These are phyloP conservation scores for Stichodactyla mertensii DNA, from an alignment of 64 coral and sea anemone species.

Conservation along the genomic window DNA sequence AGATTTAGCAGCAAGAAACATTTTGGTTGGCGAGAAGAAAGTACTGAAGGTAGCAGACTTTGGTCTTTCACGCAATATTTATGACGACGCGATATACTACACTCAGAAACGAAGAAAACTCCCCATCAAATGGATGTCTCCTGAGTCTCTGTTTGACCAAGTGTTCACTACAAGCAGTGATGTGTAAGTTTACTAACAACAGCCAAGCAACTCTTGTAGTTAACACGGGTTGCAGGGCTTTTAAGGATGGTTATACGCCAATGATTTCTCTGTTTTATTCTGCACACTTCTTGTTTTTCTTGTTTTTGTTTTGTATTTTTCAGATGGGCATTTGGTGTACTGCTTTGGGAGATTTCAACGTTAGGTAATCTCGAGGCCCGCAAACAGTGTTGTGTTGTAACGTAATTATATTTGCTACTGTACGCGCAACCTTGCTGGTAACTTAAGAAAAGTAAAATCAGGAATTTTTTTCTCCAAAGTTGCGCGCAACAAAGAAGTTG, in stretches of 20 bases:
- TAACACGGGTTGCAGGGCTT: too few relatives aligned
- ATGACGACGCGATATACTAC: background rate
- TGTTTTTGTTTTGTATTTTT: background rate
- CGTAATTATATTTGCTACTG: too few relatives aligned
- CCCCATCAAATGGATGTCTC: constrained; percentile 28
- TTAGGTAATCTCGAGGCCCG: background rate
- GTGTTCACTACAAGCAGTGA: constrained; percentile 40
- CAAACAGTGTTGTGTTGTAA: too few relatives aligned
- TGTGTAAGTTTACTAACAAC: constrained; percentile 35
- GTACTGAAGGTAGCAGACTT: constrained; percentile 21
- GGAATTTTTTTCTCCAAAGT: too few relatives aligned
- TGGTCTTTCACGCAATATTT: constrained; percentile 14
- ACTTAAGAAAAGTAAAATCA: too few relatives aligned
- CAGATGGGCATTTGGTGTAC: constrained; percentile 27
- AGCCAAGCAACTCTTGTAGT: background rate
- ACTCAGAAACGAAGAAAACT: background rate
- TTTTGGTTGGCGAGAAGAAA: too few relatives aligned
- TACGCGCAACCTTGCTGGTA: too few relatives aligned
- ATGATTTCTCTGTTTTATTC: background rate
- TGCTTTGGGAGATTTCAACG: constrained; percentile 36
- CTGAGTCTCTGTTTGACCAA: constrained; percentile 21
- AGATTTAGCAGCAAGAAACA: too few relatives aligned
- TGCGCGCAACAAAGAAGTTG: too few relatives aligned
- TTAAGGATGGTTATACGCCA: too few relatives aligned
- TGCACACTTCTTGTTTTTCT: background rate